Evolutionary conservation across 2,888 invertebrate species (phyloP).

Genomic region (Itoplectis maculator): DNA sequence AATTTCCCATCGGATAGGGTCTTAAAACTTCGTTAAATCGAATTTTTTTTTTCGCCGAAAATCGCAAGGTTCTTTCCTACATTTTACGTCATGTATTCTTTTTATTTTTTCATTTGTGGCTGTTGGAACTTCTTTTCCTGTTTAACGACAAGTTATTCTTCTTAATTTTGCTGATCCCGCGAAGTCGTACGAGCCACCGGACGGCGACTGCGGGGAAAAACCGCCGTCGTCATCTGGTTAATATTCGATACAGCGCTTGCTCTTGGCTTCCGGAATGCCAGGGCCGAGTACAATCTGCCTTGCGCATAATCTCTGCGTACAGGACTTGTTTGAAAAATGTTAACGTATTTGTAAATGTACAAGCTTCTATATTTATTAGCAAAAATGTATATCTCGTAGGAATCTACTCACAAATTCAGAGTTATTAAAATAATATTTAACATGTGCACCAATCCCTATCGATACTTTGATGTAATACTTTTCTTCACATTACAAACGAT

Average conservation of each 20-base stretch:
- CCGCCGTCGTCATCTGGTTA: too few relatives aligned
- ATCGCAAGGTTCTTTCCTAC: too few relatives aligned
- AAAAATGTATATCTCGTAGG: not conserved
- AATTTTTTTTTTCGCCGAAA: too few relatives aligned
- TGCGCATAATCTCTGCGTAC: not conserved
- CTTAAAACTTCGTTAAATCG: too few relatives aligned
- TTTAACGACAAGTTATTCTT: too few relatives aligned
- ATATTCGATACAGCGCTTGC: not conserved
- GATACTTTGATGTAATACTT: not conserved
- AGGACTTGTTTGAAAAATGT: not conserved
- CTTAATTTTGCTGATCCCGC: too few relatives aligned
- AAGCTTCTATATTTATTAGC: not conserved
- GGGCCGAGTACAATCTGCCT: not conserved
- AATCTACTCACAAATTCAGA: not conserved
- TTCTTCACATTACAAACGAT: not conserved
- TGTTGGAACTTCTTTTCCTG: too few relatives aligned
- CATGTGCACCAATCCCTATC: not conserved
- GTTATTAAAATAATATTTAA: constrained; percentile 20
- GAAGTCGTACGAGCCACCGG: too few relatives aligned
- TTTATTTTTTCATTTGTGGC: too few relatives aligned
- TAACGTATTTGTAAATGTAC: not conserved
- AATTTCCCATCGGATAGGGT: too few relatives aligned
- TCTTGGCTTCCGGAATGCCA: not conserved
- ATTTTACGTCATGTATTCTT: too few relatives aligned
- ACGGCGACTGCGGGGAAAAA: too few relatives aligned